Evolutionary conservation across 2,888 invertebrate genomes (phyloP).

Genomic region (Xestia rhomboidea): DNA sequence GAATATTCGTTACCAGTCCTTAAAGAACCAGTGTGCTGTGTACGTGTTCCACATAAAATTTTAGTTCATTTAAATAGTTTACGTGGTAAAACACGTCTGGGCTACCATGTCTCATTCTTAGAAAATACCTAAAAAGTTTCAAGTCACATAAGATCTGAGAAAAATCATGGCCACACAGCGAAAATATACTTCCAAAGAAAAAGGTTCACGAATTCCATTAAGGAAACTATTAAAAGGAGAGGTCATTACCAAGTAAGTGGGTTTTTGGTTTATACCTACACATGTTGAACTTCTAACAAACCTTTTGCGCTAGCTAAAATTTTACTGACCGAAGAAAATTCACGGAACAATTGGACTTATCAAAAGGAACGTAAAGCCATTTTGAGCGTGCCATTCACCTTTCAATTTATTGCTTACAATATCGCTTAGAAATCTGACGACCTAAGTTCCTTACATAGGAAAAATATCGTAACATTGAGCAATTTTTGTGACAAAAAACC

Average conservation of each 20-base stretch:
- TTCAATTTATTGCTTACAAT: conserved; percentile 51
- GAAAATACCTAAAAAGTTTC: conserved; percentile 46
- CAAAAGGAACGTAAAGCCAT: conserved; percentile 29
- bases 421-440: conserved; percentile 45
- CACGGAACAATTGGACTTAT: conserved; percentile 23
- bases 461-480: conserved; percentile 40
- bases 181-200: conserved; percentile 54
- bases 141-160: conserved; percentile 47
- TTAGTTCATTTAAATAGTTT: conserved; percentile 60
- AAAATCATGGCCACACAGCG: conserved; percentile 53
- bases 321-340: conserved; percentile 46
- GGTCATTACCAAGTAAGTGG: conserved; percentile 65
- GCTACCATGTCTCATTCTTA: conserved; percentile 34
- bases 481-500: conserved; percentile 22
- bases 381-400: conserved; percentile 39
- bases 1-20: conserved; percentile 69
- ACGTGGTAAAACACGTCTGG: conserved; percentile 51
- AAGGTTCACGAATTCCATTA: conserved; percentile 61
- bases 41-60: conserved; percentile 67
- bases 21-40: conserved; percentile 60
- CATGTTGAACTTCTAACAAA: conserved; percentile 37
- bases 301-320: conserved; percentile 50
- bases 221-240: conserved; percentile 61
- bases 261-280: conserved; percentile 56
- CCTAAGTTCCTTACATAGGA: conserved; percentile 28